Evolutionary conservation across 1,140 invertebrate genomes (phyloP), one percentile per base, ranked within the genome.

Genomic region (Fopius arisanus): DNA sequence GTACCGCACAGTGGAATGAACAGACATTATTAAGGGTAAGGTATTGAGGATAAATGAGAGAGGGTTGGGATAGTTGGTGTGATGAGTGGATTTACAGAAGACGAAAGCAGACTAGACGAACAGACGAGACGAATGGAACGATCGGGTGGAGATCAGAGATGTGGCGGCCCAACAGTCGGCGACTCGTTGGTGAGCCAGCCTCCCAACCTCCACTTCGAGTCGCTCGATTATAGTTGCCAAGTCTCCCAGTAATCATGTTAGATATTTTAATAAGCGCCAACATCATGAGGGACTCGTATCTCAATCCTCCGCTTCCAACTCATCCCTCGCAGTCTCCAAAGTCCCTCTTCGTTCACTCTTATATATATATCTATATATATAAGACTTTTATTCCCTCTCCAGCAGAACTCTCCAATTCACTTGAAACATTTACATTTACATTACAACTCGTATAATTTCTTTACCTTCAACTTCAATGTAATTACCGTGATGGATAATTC

Each of bases 261-360:
- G 83, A 84, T 85, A 85, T 86, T 86, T 86, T 86, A 86, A 85
- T 85, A 86, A 86, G 83, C 84, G 80, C 74, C 78, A 83, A 81
- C 78, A 80, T 77, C 78, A 70, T 62, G 77, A 75, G 75, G 79
- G 81, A 82, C 80, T 81, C 74, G 77, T 78, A 82, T 82, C 80
- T 70, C 37, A 73, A 48, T 65, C 70, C 41, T 72, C n/a, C 59
- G 23, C 43, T 26, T n/a, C n/a, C n/a, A n/a, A n/a, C n/a, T n/a
- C n/a, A 75, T 72, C 69, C 75, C 66, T 54, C 69, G 43, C 62
- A 62, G 67, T 63, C 40, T 72, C 51, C 26, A 68, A 21, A 69
- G 65, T 54, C 68, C 37, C 33, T 29, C 72, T 72, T 31, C 28
- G 23, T 59, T 59, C 54, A 59, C 54, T 41, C n/a, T 37, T 43